A percentile compares a stretch with the other conserved stretches of the same genome.
phyloP scores from a whole-genome alignment of 2,113 vertebrate species.

The Spheniscus mendiculus region DNA sequence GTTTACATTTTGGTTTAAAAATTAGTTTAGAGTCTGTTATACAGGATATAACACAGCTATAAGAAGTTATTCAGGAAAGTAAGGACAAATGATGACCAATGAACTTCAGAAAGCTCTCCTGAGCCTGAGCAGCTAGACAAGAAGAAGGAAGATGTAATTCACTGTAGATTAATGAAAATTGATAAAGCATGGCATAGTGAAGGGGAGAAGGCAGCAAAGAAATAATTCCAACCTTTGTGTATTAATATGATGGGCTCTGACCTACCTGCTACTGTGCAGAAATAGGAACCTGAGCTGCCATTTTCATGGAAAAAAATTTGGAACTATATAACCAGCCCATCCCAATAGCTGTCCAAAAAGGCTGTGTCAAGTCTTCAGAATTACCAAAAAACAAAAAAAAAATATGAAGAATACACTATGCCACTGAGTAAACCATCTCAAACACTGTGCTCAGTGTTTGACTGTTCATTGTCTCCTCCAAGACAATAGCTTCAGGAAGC shows the following conservation, averaged over 20 bases:
- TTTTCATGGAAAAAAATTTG: not conserved
- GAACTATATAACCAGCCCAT: not conserved
- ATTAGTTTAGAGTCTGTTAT: not conserved
- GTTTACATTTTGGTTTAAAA: not conserved
- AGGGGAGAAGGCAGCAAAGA: not conserved
- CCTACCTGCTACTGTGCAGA: not conserved
- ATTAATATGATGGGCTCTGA: not conserved
- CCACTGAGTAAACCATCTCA: not conserved
- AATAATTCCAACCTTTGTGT: not conserved
- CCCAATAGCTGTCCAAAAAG: not conserved
- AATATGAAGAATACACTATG: not conserved
- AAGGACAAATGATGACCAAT: not conserved
- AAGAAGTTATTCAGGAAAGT: not conserved
- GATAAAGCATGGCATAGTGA: not conserved
- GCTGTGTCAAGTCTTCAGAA: not conserved
- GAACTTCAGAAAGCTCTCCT: not conserved
- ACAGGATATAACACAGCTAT: not conserved
- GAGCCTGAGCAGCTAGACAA: not conserved
- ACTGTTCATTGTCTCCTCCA: not conserved
- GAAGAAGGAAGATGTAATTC: not conserved
- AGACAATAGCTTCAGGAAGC: not conserved
- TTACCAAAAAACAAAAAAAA: not conserved
- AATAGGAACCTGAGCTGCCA: not conserved
- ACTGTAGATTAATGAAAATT: not conserved
- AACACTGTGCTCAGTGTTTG: not conserved